Evolutionary conservation across 2,113 vertebrate species (phyloP).

Genomic region (Colossoma macropomum): DNA sequence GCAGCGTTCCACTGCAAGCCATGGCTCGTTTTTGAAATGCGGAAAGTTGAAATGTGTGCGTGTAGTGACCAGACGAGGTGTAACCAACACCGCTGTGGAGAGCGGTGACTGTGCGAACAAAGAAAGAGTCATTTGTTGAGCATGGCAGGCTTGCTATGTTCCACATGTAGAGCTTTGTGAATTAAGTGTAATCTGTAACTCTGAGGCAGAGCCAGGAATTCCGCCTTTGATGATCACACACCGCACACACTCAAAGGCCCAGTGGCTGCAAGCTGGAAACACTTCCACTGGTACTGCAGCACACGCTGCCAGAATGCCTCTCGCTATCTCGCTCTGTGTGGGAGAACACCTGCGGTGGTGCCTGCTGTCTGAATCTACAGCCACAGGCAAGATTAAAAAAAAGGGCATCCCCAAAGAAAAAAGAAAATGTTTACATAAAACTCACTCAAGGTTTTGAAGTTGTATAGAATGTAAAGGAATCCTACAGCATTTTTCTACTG

Average conservation of each 20-base stretch:
- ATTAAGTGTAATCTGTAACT: neutral
- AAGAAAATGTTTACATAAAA: no score
- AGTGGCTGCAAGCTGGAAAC: neutral
- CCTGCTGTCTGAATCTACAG: neutral
- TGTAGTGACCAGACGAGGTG: neutral
- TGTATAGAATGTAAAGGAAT: no score
- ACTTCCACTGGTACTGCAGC: neutral
- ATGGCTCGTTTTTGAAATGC: neutral
- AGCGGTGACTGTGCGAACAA: neutral
- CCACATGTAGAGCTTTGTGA: neutral
- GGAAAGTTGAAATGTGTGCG: neutral
- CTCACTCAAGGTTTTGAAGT: no score
- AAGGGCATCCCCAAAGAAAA: no score
- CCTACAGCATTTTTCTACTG: no score
- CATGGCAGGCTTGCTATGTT: neutral
- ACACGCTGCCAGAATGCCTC: neutral
- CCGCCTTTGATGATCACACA: neutral
- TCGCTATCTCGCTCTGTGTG: neutral
- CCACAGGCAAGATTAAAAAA: neutral
- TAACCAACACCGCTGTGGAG: neutral
- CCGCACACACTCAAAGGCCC: neutral
- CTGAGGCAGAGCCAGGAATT: neutral
- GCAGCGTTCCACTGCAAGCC: neutral
- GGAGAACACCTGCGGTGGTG: neutral
- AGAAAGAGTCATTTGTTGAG: neutral